A percentile compares a stretch with the other conserved stretches of the same genome.
Evolutionary conservation across 2,113 vertebrate species (phyloP).

Genomic region (Psittacula cyanocephala): DNA sequence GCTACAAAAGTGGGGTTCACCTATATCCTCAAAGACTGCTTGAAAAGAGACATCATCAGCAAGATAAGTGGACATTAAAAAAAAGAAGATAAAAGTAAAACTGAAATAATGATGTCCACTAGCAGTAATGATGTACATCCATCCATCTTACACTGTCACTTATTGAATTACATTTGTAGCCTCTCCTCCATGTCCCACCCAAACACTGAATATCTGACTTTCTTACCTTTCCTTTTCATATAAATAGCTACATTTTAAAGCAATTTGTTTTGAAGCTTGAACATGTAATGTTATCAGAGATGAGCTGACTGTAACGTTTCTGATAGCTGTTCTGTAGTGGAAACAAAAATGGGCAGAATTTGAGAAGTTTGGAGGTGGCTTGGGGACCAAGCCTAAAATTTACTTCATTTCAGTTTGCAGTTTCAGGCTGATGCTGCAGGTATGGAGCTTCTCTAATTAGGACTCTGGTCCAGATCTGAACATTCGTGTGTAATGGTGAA

Average conservation of each 20-base stretch:
- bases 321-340: background rate
- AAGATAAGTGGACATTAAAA: background rate
- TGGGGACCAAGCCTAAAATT: background rate
- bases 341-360: background rate
- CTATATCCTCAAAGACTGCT: background rate
- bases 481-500: rapidly evolving
- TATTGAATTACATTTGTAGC: background rate
- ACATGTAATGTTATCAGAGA: background rate
- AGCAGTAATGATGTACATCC: background rate
- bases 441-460: background rate
- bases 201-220: background rate
- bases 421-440: background rate
- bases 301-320: background rate
- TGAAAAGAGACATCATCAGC: background rate
- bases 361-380: background rate
- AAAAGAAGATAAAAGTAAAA: background rate
- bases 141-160: background rate
- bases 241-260: background rate
- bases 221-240: background rate
- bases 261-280: background rate
- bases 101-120: background rate
- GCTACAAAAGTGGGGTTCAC: background rate
- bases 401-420: background rate
- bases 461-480: background rate
- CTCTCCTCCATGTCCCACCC: background rate